phyloP scores from a whole-genome alignment of 1,140 invertebrate genomes.

The Cyphomyrmex costatus region DNA sequence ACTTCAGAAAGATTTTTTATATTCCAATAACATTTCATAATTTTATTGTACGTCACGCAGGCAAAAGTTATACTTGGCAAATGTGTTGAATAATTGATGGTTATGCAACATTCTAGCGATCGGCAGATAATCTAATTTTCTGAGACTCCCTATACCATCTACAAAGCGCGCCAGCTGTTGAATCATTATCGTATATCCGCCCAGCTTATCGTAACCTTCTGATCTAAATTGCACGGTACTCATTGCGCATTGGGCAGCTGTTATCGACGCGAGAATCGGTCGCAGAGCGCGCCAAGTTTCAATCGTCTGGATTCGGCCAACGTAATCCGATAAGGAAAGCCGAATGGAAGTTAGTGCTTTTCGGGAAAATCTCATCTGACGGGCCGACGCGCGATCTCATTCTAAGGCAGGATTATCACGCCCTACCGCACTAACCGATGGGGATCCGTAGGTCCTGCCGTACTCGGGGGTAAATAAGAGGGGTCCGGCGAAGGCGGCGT shows the following conservation, averaged over 20 bases:
- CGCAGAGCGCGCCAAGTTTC: conserved; percentile 75
- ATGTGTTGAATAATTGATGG: conserved; percentile 1
- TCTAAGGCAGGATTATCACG: conserved; percentile 83
- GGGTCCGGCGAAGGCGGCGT: not conserved
- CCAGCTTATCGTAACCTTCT: conserved; percentile 48
- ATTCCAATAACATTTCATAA: conserved; percentile 12
- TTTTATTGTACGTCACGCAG: not conserved
- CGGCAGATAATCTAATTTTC: conserved; percentile 48
- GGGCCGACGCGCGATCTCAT: conserved; percentile 79
- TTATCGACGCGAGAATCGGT: conserved; percentile 54
- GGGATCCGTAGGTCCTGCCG: conserved; percentile 65
- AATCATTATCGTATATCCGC: conserved; percentile 63
- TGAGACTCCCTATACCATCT: not conserved
- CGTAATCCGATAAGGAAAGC: conserved; percentile 83
- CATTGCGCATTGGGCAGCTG: conserved; percentile 35
- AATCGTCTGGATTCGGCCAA: conserved; percentile 79
- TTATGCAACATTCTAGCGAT: conserved; percentile 10
- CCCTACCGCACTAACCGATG: conserved; percentile 81
- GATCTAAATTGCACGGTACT: conserved; percentile 64
- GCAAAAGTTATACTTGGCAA: conserved; percentile 20
- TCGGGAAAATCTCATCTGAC: conserved; percentile 82
- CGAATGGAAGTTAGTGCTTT: conserved; percentile 79
- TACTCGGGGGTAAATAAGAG: conserved; percentile 24
- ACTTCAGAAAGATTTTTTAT: not conserved
- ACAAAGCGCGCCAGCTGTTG: conserved; percentile 61